A percentile compares a stretch with the other conserved stretches of the same genome.
Conservation (phyloP, 2,797 vertebrate species). For the Helarctos malayanus region DNA sequence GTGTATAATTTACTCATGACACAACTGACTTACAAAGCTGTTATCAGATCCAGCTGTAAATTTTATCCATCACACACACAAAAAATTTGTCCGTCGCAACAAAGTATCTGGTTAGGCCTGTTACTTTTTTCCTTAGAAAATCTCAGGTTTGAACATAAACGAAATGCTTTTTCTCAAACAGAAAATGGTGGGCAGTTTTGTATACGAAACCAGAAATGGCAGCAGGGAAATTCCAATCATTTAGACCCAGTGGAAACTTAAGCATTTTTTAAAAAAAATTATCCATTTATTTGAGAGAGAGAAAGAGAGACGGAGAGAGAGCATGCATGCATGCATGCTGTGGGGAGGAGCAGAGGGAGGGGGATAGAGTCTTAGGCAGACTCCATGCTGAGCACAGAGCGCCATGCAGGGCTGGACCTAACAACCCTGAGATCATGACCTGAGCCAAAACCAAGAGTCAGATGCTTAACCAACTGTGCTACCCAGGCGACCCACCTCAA, state of each 20-base stretch:
- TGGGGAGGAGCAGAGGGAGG: background rate
- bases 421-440: background rate
- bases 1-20: slow-evolving; percentile 29
- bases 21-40: background rate
- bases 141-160: background rate
- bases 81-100: background rate
- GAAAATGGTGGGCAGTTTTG: slow-evolving; percentile 52
- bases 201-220: slow-evolving; percentile 47
- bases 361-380: background rate
- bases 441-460: background rate
- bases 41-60: slow-evolving; percentile 21
- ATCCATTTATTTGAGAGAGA: background rate
- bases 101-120: background rate
- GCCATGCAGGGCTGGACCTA: background rate
- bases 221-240: background rate
- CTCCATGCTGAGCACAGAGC: background rate
- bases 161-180: slow-evolving; percentile 60
- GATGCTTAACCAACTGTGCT: background rate
- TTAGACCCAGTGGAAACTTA: slow-evolving; percentile 32
- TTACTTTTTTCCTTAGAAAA: slow-evolving; percentile 56
- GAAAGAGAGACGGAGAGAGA: background rate
- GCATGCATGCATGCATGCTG: too few relatives aligned
- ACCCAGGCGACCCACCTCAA: background rate
- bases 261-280: background rate
- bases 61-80: background rate